phyloP scores from a whole-genome alignment of 1,140 invertebrate species.

The Adelges cooleyi region DNA sequence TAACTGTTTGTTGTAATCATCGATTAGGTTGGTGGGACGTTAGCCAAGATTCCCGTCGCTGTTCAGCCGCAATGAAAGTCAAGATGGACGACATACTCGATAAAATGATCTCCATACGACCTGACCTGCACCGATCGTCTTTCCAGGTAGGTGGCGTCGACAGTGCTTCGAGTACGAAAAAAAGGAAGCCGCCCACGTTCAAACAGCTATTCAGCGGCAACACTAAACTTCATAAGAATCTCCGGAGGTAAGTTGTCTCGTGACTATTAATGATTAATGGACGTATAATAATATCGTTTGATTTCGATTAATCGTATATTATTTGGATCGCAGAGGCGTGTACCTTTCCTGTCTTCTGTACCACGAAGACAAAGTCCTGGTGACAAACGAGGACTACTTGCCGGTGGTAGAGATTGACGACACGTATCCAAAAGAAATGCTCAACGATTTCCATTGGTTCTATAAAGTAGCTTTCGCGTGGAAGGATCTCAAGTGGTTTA shows the following conservation, averaged over 20 bases:
- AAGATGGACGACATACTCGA: constrained; percentile 64
- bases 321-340: constrained; percentile 58
- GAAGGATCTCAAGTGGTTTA: constrained; percentile 84
- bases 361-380: constrained; percentile 86
- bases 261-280: not conserved
- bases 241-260: constrained; percentile 62
- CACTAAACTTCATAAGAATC: constrained; percentile 87
- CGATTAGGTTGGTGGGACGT: constrained; percentile 64
- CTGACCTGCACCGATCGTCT: constrained; percentile 39
- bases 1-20: too few relatives aligned
- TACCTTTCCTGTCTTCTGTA: constrained; percentile 86
- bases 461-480: constrained; percentile 93
- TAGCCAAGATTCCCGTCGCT: constrained; percentile 48
- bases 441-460: constrained; percentile 92
- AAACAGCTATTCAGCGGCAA: constrained; percentile 87
- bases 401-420: constrained; percentile 95
- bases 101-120: constrained; percentile 52
- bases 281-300: not conserved
- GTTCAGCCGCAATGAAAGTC: constrained; percentile 55
- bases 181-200: constrained; percentile 78
- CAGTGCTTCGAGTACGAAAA: constrained; percentile 46
- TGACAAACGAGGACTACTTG: constrained; percentile 91
- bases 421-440: constrained; percentile 78
- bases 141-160: constrained; percentile 37
- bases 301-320: not conserved